Base-by-base conservation (phyloP, 2,888 invertebrate genomes). In the Lasioglossum vierecki region DNA sequence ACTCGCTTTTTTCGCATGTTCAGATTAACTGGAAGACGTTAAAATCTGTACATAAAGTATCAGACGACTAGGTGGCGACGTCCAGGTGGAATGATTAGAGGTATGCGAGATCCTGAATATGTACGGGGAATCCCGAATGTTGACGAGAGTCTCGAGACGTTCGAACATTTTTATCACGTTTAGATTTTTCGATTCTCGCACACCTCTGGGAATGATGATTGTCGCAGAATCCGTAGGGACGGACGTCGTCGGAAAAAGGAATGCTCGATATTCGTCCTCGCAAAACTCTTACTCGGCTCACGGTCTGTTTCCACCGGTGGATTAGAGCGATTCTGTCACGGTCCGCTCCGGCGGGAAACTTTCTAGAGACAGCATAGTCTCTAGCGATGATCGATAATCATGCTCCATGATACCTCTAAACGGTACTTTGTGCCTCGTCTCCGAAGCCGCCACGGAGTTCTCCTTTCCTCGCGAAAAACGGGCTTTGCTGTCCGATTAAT, bases 251-350 rank as follows among this genome's bases (percentile, higher is more conserved):
- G 57, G 79, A 83, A 84, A 53, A 73, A 66, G 30, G 53, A 85
- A 83, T 78, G 83, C 78, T 87, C 86, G 89, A 92, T 92, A 91
- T 90, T 91, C 88, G 86, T 91, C 86, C 87, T 88, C 79, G 88
- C 81, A 87, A 88, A 90, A 92, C 92, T 93, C 92, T 93, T 93
- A 93, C 92, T 93, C 85, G 74, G 39, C 84, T 89, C 89, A 93
- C 90, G 93, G 89, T 93, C 93, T 93, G 92, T 91, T 93, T 93
- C 84, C 86, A 87, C 66, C 84, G 66, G 80, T 63, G 88, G 85
- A 90, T 93, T 90, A 90, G 88, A 86, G 88, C 83, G 87, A 91
- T 93, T 91, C 92, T 93, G 93, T 93, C 91, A 91, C 92, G 94
- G 92, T 94, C 91, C 91, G 91, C 88, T 92, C 93, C 84, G 84